Base-by-base conservation (phyloP, 1,140 invertebrate species). In the Popillia japonica region DNA sequence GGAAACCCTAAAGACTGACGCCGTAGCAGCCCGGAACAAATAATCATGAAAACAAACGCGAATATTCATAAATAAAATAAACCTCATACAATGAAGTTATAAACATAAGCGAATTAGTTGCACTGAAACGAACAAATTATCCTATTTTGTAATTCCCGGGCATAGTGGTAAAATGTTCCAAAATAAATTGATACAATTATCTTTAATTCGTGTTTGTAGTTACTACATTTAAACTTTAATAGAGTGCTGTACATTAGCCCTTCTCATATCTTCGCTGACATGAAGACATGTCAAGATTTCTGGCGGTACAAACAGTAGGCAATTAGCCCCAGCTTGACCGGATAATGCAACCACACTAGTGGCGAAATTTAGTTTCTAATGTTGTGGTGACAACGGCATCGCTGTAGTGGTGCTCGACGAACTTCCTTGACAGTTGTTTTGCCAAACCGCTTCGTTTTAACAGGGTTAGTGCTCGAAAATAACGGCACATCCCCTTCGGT, bases 241-340 rank as follows among this genome's bases (percentile, higher is more conserved):
- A 55, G n/a, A 17, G 48, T 17, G 14, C 0, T 14, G 11, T n/a
- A 55, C 14, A n/a, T 55, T 17, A 17, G n/a, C 17, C 14, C 7
- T 6, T 14, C 48, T 17, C 48, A 55, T 55, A 55, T 55, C 61
- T 68, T 27, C 6, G 44, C 10, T 23, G 22, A 34, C 20, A 22
- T 68, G 27, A 68, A 23, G 61, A 68, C 61, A 68, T 23, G 61
- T 23, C 61, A 68, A 34, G 61, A 68, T 68, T 68, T 27, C 61
- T 3, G 9, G 22, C 22, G 11, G 22, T 22, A 22, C 22, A 68
- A 68, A 68, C 61, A 22, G 61, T 34, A 34, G 61, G 22, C 61
- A 68, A 68, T 68, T 68, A 68, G 61, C 61, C 61, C 22, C 61
- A 68, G 27, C 61, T 68, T 68, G 61, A 68, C 61, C 61, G 61